phyloP scores from a whole-genome alignment of 1,140 invertebrate species.

The Caenorhabditis briggsae region DNA sequence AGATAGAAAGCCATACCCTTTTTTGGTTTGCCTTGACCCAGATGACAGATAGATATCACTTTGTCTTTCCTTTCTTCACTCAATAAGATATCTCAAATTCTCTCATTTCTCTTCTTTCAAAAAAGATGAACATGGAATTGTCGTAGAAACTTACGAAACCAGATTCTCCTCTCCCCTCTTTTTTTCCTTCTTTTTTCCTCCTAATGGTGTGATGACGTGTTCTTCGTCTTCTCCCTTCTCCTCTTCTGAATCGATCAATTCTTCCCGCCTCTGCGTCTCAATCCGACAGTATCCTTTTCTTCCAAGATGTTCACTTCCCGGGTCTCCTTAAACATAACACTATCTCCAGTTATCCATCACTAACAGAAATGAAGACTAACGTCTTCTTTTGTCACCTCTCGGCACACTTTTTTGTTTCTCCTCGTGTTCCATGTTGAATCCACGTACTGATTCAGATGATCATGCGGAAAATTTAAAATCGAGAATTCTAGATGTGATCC shows the following conservation, averaged over 20 bases:
- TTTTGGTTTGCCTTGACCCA: constrained; percentile 22
- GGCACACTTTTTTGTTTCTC: not conserved
- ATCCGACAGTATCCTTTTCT: constrained; percentile 38
- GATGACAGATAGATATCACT: constrained; percentile 46
- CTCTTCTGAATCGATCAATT: constrained; percentile 9
- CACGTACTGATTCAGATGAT: too few species aligned
- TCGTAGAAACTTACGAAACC: constrained; percentile 27
- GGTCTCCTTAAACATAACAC: not conserved
- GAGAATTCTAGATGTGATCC: too few species aligned
- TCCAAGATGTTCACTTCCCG: constrained; percentile 19
- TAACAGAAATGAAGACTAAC: not conserved
- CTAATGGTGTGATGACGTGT: constrained; percentile 39
- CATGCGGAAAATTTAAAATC: too few species aligned
- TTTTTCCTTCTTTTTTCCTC: not conserved
- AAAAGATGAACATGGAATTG: constrained; percentile 6
- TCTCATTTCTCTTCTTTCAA: not conserved
- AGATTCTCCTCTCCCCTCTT: not conserved
- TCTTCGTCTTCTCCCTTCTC: not conserved
- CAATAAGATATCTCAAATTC: not conserved
- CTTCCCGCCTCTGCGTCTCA: not conserved
- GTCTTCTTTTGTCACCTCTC: not conserved
- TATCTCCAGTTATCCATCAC: constrained; percentile 9
- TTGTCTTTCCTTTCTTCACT: constrained; percentile 18
- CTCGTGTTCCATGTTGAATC: not conserved
- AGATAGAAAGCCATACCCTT: constrained; percentile 25